Base-by-base conservation (phyloP, 1,140 invertebrate species). In the Belonocnema kinseyi region DNA sequence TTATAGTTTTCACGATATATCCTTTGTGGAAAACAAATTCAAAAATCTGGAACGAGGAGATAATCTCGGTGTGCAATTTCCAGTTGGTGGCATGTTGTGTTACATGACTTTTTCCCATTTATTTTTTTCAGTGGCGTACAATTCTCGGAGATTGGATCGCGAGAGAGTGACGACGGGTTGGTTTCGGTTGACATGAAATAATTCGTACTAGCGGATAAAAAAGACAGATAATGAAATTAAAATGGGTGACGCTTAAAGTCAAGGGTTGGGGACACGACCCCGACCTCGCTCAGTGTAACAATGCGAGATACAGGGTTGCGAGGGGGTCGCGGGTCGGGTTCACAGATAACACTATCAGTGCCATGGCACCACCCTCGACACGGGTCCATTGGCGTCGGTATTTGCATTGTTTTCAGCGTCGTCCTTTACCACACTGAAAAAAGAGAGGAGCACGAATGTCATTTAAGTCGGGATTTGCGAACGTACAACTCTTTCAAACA, bases 141-240 rank as follows among this genome's bases (percentile, higher is more conserved):
- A 66, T 66, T 66, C 58, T 40, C 26, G 12, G 10, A 77, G 83
- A 82, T 85, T 80, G 80, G 80, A 85, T 82, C 81, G 78, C 79
- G 52, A 80, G 78, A 56, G 77, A 81, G 75, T 75, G 83, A 82
- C 81, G 83, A 79, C 79, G 83, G 56, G 80, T 77, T 77, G 77
- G 80, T 82, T 79, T 80, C 54, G 80, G 58, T 73, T 74, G 77
- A 80, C 78, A 80, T 78, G 79, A 77, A 82, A 84, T 84, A 84
- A 84, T 84, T 84, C 81, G 80, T 84, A 81, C 79, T 80, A 79
- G 78, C 82, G 87, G 85, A 85, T 86, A 85, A 88, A 88, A 85
- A 86, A 83, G 83, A 81, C 85, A 88, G 86, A 90, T 88, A 88
- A 89, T 89, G 87, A 88, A 88, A 88, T 86, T 85, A 88, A 88